These are phyloP conservation scores for Protaetia brevitarsis DNA, from an alignment of 1,140 invertebrate genomes.

Conservation along the genomic window DNA sequence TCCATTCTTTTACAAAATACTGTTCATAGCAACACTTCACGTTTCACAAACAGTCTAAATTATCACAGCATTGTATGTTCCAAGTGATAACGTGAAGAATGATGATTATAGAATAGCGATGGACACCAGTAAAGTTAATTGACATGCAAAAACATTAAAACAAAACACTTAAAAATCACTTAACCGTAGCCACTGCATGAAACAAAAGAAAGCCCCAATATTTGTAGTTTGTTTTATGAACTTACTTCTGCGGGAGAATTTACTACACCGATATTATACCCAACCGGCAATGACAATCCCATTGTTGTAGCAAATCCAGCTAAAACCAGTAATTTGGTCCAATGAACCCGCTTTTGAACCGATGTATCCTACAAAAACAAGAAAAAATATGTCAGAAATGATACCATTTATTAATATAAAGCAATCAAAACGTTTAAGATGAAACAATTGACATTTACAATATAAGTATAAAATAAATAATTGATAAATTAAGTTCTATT, in stretches of 20 bases:
- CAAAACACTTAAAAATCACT: not conserved
- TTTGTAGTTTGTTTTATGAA: conserved; percentile 20
- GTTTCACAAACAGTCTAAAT: too few relatives aligned
- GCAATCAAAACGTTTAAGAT: too few relatives aligned
- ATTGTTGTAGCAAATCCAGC: conserved; percentile 67
- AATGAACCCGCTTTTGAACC: conserved; percentile 38
- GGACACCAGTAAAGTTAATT: too few relatives aligned
- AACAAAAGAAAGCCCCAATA: not conserved
- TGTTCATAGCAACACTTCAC: too few relatives aligned
- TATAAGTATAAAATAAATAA: too few relatives aligned
- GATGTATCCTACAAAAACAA: conserved; percentile 4
- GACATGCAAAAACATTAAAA: not conserved
- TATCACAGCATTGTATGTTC: too few relatives aligned
- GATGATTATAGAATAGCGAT: too few relatives aligned
- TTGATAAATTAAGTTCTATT: too few relatives aligned
- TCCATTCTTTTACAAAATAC: too few relatives aligned
- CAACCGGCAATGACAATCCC: conserved; percentile 80
- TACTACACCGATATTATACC: conserved; percentile 86
- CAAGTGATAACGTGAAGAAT: too few relatives aligned
- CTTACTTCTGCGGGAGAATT: conserved; percentile 77
- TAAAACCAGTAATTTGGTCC: conserved; percentile 58
- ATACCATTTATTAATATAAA: not conserved
- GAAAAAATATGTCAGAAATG: conserved; percentile 22
- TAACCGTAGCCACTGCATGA: not conserved
- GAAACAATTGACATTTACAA: too few relatives aligned